Evolutionary conservation across 1,140 invertebrate genomes (phyloP), one percentile per base, ranked within the genome.

Genomic region (Penaeus vannamei): DNA sequence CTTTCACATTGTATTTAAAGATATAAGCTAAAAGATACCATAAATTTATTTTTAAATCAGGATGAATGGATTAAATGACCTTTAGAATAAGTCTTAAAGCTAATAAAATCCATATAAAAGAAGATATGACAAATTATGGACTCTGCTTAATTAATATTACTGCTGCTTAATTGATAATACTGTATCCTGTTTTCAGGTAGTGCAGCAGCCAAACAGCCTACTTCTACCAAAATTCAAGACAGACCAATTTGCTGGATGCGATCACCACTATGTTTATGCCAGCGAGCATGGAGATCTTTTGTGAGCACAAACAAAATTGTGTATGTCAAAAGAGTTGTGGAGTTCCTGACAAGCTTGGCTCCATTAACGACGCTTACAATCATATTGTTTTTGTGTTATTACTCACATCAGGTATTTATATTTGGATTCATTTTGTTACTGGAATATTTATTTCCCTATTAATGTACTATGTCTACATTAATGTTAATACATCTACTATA

Each of bases 211-310:
- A 53, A 53, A 53, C 53, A 53, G 53, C 53, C 53, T 53, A 53
- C 53, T 53, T 53, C 53, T 53, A 53, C 53, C 12, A 53, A 53
- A 53, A 12, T 53, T 53, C 19, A 53, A 46, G 53, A 46, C 22
- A 81, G 61, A 23, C 29, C 86, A 83, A 64, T 23, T 17, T n/a
- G 46, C 86, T 87, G 86, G 80, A 87, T 87, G 86, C 61, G 60
- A 77, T 87, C 86, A n/a, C 86, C 86, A 83, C 79, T 87, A 87
- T 87, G 86, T 14, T 26, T 87, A 80, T 87, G 86, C 72, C 86
- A 66, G 22, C 79, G 86, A 20, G 62, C 81, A 26, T 87, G 79
- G 62, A 82, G 80, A 19, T 82, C 76, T 23, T 83, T 87, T 60
- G n/a, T 87, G 26, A 87, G 83, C 46, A 32, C 29, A 36, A 77